A percentile compares a stretch with the other conserved stretches of the same genome.
Evolutionary conservation across 2,797 vertebrate species (phyloP).

Genomic region (Malacoctenus gilli): DNA sequence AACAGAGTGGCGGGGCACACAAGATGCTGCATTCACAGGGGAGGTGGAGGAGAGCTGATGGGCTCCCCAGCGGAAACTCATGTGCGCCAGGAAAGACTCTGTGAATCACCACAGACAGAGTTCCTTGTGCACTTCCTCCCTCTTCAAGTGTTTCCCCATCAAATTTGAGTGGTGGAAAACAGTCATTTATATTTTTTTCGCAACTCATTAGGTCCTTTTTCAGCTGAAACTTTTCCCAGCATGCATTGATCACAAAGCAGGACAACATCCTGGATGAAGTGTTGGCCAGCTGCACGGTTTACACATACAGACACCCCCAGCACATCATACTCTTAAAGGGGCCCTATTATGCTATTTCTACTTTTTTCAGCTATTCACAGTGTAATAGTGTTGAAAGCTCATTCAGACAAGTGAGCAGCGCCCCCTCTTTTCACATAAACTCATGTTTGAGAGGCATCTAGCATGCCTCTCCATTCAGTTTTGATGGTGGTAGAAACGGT

Average conservation of each 20-base stretch:
- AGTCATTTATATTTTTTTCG: conserved; percentile 24
- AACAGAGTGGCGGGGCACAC: conserved; percentile 59
- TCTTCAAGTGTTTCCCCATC: conserved; percentile 32
- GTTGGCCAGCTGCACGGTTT: background rate
- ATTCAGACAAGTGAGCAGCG: no score
- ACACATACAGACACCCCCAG: conserved; percentile 31
- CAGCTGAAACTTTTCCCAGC: conserved; percentile 8
- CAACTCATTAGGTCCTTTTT: conserved; percentile 18
- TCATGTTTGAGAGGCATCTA: no score
- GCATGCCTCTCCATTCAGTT: no score
- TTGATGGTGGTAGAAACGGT: no score
- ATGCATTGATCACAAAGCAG: conserved; percentile 30
- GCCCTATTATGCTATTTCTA: no score
- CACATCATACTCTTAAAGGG: no score
- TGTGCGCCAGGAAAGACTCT: conserved; percentile 54
- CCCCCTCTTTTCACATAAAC: no score
- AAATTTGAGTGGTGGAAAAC: conserved; percentile 48
- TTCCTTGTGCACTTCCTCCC: conserved; percentile 25
- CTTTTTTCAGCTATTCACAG: no score
- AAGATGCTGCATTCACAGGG: conserved; percentile 52
- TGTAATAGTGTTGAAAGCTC: no score
- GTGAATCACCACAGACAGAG: conserved; percentile 40
- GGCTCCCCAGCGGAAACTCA: conserved; percentile 45
- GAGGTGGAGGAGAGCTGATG: conserved; percentile 35
- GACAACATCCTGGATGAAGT: conserved; percentile 19